phyloP scores from a whole-genome alignment of 2,113 vertebrate genomes.

The Pardalotus punctatus region DNA sequence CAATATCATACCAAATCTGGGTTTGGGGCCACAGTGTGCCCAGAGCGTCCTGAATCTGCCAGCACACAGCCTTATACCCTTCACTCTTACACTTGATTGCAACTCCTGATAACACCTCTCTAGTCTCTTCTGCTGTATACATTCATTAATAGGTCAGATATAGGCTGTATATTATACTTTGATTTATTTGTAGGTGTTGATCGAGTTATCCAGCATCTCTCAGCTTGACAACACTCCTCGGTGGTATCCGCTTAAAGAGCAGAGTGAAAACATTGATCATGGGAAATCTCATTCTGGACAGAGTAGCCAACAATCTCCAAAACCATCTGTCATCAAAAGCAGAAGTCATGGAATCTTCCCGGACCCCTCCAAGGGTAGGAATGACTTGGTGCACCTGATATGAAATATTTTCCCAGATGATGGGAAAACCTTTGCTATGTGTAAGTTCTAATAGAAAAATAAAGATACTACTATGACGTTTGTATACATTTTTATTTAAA shows the following conservation, averaged over 20 bases:
- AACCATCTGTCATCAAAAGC: conserved; percentile 97
- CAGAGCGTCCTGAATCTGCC: background rate
- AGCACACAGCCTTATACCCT: background rate
- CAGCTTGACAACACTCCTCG: conserved; percentile 93
- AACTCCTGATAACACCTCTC: background rate
- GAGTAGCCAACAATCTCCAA: conserved; percentile 85
- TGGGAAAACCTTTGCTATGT: background rate
- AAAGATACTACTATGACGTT: background rate
- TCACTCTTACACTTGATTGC: background rate
- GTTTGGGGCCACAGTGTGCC: background rate
- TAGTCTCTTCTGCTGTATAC: background rate
- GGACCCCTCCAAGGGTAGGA: conserved; percentile 94
- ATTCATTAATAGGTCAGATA: background rate
- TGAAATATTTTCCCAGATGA: background rate
- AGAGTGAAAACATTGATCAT: conserved; percentile 92
- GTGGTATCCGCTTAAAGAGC: conserved; percentile 93
- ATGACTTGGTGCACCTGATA: conserved; percentile 18
- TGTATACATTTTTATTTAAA: background rate
- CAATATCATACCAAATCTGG: background rate
- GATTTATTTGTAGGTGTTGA: conserved; percentile 83
- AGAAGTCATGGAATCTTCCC: conserved; percentile 98
- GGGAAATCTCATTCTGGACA: conserved; percentile 84
- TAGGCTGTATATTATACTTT: background rate
- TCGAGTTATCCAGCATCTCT: conserved; percentile 88
- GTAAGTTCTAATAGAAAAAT: background rate